Evolutionary conservation across 2,113 vertebrate species (phyloP).

Genomic region (Elachura formosa): DNA sequence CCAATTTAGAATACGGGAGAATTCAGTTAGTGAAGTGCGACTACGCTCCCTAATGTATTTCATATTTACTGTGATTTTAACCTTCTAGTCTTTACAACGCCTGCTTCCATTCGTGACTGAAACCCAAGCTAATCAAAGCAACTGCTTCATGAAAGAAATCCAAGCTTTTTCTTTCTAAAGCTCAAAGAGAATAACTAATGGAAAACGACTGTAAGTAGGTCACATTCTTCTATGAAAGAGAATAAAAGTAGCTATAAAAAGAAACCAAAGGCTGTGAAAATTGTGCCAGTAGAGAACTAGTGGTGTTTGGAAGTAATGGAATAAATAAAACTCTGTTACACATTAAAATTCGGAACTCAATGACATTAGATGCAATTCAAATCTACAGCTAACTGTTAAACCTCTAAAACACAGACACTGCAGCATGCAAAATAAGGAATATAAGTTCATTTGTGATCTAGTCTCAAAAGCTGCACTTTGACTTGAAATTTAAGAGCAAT

Average conservation of each 20-base stretch:
- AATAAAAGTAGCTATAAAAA: constrained; percentile 38
- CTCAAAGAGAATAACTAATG: constrained; percentile 39
- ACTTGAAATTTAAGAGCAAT: not conserved
- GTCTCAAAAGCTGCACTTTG: not conserved
- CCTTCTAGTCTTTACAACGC: not conserved
- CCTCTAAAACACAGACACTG: not conserved
- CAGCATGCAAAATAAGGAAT: not conserved
- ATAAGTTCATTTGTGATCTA: not conserved
- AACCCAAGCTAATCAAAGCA: constrained; percentile 18
- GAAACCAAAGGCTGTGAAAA: constrained; percentile 31
- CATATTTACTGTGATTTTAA: not conserved
- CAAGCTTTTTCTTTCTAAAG: not conserved
- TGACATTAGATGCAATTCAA: not conserved
- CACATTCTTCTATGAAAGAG: constrained; percentile 34
- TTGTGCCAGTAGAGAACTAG: constrained; percentile 25
- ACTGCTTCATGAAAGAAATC: not conserved
- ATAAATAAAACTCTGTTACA: constrained; percentile 3
- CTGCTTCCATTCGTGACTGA: not conserved
- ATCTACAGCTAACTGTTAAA: not conserved
- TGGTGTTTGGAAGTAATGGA: not conserved
- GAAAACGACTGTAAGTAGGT: constrained; percentile 46
- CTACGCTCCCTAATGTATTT: not conserved
- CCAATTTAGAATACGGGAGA: not conserved
- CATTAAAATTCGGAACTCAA: constrained; percentile 30
- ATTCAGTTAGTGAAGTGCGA: not conserved